A percentile compares a stretch with the other conserved stretches of the same genome.
Conservation (phyloP, 2,113 vertebrate species). For the Anser cygnoides region DNA sequence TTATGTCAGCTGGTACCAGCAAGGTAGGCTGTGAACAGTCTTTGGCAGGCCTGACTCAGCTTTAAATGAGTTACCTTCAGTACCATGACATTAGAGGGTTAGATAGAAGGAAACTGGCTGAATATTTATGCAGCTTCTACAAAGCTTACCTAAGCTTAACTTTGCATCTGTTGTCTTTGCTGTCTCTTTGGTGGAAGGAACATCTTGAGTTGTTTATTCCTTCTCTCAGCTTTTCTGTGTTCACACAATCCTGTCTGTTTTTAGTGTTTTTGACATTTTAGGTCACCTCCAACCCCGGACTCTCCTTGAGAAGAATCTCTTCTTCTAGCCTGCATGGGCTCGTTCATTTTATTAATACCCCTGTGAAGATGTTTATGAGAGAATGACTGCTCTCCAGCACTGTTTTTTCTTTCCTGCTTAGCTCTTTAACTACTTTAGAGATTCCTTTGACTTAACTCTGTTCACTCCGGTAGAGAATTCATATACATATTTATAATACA, state of each 20-base stretch:
- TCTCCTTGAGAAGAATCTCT: slow-evolving; percentile 40
- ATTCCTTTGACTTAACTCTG: slow-evolving; percentile 46
- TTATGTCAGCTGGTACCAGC: background rate
- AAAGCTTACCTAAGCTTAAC: slow-evolving; percentile 69
- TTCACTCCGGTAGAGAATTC: background rate
- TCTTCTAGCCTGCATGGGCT: background rate
- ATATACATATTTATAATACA: background rate
- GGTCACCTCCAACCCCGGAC: slow-evolving; percentile 35
- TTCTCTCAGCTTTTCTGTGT: slow-evolving; percentile 65
- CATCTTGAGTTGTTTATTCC: slow-evolving; percentile 64
- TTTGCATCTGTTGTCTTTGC: slow-evolving; percentile 61
- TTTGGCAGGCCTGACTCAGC: slow-evolving; percentile 46
- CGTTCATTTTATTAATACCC: slow-evolving; percentile 5
- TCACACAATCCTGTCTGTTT: background rate
- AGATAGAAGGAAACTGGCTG: slow-evolving; percentile 36
- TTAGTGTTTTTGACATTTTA: slow-evolving; percentile 40
- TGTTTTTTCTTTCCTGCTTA: background rate
- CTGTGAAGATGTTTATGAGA: background rate
- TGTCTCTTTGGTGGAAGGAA: slow-evolving; percentile 41
- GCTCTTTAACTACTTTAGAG: slow-evolving; percentile 11
- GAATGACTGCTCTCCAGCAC: background rate
- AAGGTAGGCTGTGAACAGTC: slow-evolving; percentile 1
- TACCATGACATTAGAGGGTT: background rate
- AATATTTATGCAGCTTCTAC: slow-evolving; percentile 48
- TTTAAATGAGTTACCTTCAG: slow-evolving; percentile 24